Conservation (phyloP, 2,797 vertebrate species). For the Erithacus rubecula region DNA sequence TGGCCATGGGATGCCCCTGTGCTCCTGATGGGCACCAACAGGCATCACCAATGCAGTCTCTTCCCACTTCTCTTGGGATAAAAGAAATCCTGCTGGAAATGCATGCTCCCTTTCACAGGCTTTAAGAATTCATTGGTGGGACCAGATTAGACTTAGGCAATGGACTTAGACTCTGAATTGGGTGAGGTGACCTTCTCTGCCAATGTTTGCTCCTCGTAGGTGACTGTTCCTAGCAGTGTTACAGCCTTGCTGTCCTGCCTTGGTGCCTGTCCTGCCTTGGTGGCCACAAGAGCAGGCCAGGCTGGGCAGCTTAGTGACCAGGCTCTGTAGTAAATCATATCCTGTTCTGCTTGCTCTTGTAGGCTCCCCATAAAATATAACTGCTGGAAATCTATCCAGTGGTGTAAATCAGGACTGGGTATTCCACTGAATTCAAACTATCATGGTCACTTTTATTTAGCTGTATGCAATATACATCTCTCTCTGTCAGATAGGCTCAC, state of each 20-base stretch:
- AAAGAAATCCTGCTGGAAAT: background rate
- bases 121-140: background rate
- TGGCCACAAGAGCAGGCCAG: background rate
- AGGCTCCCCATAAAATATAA: background rate
- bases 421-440: background rate
- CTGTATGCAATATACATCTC: background rate
- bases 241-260: background rate
- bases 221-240: background rate
- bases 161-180: no score
- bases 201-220: background rate
- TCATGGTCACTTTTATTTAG: background rate
- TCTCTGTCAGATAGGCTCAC: background rate
- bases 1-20: background rate
- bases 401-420: background rate
- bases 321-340: background rate
- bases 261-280: background rate
- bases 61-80: background rate
- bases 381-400: background rate
- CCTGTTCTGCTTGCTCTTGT: rapidly evolving
- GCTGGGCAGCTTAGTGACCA: background rate
- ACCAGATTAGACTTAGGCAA: background rate
- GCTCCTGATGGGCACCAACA: background rate
- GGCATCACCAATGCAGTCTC: background rate
- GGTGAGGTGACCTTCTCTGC: background rate
- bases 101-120: background rate